Percentiles rank a stretch among this genome's conserved stretches.
phyloP scores from a whole-genome alignment of 2,113 vertebrate genomes.

The Leptobrachium ailaonicum region DNA sequence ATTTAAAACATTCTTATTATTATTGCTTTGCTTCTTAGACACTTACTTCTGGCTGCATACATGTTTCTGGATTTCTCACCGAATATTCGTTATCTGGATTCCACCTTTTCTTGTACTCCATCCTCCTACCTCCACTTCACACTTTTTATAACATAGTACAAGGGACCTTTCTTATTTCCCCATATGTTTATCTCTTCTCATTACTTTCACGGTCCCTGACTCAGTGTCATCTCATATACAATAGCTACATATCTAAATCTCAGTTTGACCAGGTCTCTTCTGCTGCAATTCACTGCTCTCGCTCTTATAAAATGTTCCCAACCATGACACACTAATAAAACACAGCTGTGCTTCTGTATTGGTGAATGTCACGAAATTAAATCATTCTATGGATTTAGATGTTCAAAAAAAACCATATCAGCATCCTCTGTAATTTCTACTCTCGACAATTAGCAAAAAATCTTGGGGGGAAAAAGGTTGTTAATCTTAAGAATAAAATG shows the following conservation, averaged over 20 bases:
- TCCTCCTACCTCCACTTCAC: too few relatives aligned
- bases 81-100: too few relatives aligned
- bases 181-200: background rate
- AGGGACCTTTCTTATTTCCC: background rate
- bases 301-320: conserved; percentile 35
- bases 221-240: conserved; percentile 18
- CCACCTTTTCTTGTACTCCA: too few relatives aligned
- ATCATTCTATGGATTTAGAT: conserved; percentile 10
- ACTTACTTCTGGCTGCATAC: too few relatives aligned
- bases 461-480: too few relatives aligned
- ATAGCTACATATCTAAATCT: conserved; percentile 32
- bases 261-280: conserved; percentile 11
- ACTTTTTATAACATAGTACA: too few relatives aligned
- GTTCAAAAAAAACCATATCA: conserved; percentile 9
- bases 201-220: conserved; percentile 7
- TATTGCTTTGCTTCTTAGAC: too few relatives aligned
- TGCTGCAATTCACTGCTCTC: conserved; percentile 5
- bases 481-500: too few relatives aligned
- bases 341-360: conserved; percentile 4
- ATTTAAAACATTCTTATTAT: too few relatives aligned
- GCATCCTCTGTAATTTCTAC: background rate
- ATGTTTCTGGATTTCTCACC: too few relatives aligned
- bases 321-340: conserved; percentile 26
- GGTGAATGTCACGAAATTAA: conserved; percentile 33
- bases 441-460: background rate